Conservation (phyloP, 2,888 invertebrate species). For the Parnassius glacialis region DNA sequence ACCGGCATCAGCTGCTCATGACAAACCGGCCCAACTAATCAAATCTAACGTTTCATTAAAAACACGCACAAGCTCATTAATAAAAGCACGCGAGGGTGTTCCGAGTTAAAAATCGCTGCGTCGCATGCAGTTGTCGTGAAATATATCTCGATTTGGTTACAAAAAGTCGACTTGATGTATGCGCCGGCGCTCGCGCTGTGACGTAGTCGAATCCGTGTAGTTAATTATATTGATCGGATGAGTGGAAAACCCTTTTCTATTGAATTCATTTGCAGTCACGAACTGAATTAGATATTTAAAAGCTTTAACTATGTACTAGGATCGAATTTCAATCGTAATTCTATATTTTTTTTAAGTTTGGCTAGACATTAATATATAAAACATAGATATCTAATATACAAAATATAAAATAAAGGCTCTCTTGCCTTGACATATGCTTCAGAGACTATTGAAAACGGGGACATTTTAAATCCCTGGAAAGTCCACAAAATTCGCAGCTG, state of each 20-base stretch:
- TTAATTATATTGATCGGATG: slow-evolving; percentile 41
- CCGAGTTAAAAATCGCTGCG: slow-evolving; percentile 42
- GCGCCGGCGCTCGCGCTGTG: slow-evolving; percentile 34
- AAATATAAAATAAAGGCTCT: no score
- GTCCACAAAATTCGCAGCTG: no score
- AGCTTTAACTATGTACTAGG: no score
- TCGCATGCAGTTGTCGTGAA: slow-evolving; percentile 34
- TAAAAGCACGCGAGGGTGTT: slow-evolving; percentile 34
- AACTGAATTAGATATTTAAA: no score
- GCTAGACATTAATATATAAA: no score
- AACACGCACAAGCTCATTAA: slow-evolving; percentile 39
- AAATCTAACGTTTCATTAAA: slow-evolving; percentile 42
- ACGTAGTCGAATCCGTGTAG: slow-evolving; percentile 31
- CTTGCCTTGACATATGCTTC: no score
- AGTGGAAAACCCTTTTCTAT: slow-evolving; percentile 29
- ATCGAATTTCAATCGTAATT: no score
- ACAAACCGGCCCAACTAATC: slow-evolving; percentile 38
- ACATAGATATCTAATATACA: no score
- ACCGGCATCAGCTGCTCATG: slow-evolving; percentile 20
- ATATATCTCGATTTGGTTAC: slow-evolving; percentile 35
- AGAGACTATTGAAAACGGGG: no score
- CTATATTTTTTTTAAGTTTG: no score
- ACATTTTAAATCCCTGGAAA: no score
- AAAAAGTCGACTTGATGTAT: slow-evolving; percentile 45
- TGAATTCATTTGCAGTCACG: no score